Evolutionary conservation across 2,797 vertebrate species (phyloP).

Genomic region (Trematomus bernacchii): DNA sequence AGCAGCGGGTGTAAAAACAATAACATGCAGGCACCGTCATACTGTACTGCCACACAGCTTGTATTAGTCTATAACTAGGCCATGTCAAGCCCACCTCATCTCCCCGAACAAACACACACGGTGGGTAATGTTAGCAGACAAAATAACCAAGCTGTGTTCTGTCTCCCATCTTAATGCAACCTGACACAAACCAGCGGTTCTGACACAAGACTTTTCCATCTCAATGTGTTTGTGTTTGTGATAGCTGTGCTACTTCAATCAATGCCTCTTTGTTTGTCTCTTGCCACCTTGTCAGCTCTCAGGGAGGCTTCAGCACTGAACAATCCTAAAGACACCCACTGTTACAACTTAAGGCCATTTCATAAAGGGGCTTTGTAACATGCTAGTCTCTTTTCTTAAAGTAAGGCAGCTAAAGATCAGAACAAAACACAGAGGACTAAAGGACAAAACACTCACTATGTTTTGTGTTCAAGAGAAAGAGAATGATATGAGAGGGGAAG

Average conservation of each 20-base stretch:
- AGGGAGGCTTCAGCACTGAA: slow-evolving; percentile 36
- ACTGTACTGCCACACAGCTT: slow-evolving; percentile 29
- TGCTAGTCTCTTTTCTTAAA: not conserved
- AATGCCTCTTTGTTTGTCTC: slow-evolving; percentile 71
- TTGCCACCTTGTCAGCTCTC: slow-evolving; percentile 38
- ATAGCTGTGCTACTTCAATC: slow-evolving; percentile 69
- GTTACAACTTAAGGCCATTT: slow-evolving; percentile 40
- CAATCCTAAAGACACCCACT: slow-evolving; percentile 50
- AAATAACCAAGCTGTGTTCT: slow-evolving; percentile 54
- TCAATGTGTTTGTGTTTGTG: slow-evolving; percentile 65
- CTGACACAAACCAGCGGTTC: slow-evolving; percentile 64
- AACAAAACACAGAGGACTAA: not conserved
- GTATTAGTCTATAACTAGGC: slow-evolving; percentile 39
- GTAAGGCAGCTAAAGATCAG: not conserved
- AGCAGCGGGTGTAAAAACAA: slow-evolving; percentile 34
- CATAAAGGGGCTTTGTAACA: slow-evolving; percentile 9
- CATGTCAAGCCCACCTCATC: not conserved
- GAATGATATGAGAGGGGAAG: too few relatives aligned
- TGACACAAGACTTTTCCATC: slow-evolving; percentile 71
- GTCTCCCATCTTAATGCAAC: slow-evolving; percentile 64
- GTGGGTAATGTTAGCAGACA: slow-evolving; percentile 71
- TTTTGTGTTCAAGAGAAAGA: too few relatives aligned
- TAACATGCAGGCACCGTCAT: slow-evolving; percentile 38
- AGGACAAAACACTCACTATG: too few relatives aligned
- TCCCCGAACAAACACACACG: slow-evolving; percentile 4